Base-by-base conservation (phyloP, 2,113 vertebrate genomes). In the Cyphomyrus discorhynchus region DNA sequence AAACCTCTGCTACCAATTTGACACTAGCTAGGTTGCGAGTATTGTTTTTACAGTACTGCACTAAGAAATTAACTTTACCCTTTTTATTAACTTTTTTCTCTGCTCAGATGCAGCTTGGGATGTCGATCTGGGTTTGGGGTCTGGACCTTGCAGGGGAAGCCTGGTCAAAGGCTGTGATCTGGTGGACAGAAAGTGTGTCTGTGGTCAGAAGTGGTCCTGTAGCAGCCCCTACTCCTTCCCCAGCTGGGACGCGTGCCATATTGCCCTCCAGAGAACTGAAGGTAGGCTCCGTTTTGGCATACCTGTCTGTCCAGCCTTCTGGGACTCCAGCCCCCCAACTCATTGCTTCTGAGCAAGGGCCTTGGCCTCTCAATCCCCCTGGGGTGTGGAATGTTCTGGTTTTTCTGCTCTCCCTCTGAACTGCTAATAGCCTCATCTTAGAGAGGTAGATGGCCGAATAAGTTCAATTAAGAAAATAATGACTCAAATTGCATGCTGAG, bases 151-250 rank as follows among this genome's bases (percentile, higher is more conserved):
- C 95, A 96, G 96, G 91, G 96, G 97, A 93, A 96, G 96, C 94
- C 96, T 96, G 90, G 93, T 97, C 93, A 96, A 95, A 87, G 96
- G 96, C 92, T 97, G 96, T 95, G 97, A 97, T 92, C 96, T 97
- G 91, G 96, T 97, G 93, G 96, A 95, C n/a, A 96, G 96, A 92
- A 96, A 96, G 88, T 97, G 96, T 0, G 94, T 96, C 49, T 97
- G 96, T 88, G 94, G 96, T 93, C 96, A 95, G 91, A 95, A 97
- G 93, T 95, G 96, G 92, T 96, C 96, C 95, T 97, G 96, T 93
- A 96, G 92, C 93, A 97, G 95, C 89, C 96, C 96, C 0, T 97
- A 97, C 90, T 96, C 96, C 89, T 97, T 96, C 93, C 94, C 95
- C 47, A 95, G 96, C 93, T 95, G 95, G 93, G 95, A 96, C 90